Evolutionary conservation across 2,113 vertebrate species (phyloP).

Genomic region (Neopipo cinnamomea): DNA sequence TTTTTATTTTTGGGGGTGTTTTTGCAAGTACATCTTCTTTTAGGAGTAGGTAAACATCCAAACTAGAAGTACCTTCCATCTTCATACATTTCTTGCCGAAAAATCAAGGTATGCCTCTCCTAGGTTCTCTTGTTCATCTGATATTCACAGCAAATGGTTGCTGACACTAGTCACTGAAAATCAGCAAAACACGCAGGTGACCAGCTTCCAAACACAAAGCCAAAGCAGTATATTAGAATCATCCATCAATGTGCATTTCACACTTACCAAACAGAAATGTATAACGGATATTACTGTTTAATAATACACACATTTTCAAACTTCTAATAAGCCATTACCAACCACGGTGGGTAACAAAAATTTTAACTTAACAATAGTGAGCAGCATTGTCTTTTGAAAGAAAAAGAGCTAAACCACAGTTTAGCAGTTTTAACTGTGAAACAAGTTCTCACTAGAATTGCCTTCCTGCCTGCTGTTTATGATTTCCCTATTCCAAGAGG

Average conservation of each 20-base stretch:
- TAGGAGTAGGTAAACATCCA: neutral
- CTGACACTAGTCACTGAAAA: neutral
- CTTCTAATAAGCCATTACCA: constrained; percentile 47
- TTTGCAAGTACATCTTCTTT: neutral
- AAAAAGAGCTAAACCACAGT: constrained; percentile 19
- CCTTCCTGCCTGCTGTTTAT: neutral
- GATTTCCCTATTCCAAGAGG: constrained; percentile 35
- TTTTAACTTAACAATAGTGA: neutral
- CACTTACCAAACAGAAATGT: constrained; percentile 28
- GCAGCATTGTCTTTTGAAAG: constrained; percentile 12
- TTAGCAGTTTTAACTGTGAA: neutral
- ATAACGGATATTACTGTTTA: constrained; percentile 2
- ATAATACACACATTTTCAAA: constrained; percentile 11
- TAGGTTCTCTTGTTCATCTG: neutral
- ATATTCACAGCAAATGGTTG: neutral
- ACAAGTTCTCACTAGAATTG: neutral
- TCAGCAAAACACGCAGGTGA: neutral
- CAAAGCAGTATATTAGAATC: neutral
- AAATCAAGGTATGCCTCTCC: neutral
- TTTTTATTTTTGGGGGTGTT: neutral
- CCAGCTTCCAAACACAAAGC: neutral
- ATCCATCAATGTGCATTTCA: neutral
- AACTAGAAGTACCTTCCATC: neutral
- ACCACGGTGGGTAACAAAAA: neutral
- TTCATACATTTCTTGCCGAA: neutral